A percentile compares a stretch with the other conserved stretches of the same genome.
phyloP scores from a whole-genome alignment of 2,888 invertebrate genomes.

The Athalia circularis region DNA sequence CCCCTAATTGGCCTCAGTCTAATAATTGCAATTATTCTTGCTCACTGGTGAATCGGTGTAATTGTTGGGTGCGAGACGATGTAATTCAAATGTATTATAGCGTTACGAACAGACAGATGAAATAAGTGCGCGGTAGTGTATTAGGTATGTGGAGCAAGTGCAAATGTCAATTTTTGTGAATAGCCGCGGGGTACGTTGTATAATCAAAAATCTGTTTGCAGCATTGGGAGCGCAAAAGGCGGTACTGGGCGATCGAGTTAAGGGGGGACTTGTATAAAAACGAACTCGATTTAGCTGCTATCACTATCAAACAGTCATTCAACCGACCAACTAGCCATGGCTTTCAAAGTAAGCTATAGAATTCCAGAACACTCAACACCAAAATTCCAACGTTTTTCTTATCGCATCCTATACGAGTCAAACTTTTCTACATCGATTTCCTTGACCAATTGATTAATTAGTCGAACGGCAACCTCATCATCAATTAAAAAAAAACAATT shows the following conservation, averaged over 20 bases:
- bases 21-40: too few species aligned
- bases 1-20: too few species aligned
- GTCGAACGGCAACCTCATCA: neutral
- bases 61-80: neutral
- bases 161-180: conserved; percentile 40
- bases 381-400: neutral
- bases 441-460: neutral
- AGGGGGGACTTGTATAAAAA: conserved; percentile 41
- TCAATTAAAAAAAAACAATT: neutral
- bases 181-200: conserved; percentile 39
- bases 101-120: neutral
- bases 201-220: conserved; percentile 8
- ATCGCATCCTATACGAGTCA: too few species aligned
- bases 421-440: too few species aligned
- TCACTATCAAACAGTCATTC: conserved; percentile 43
- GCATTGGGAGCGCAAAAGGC: conserved; percentile 10
- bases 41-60: too few species aligned
- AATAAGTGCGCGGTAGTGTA: conserved; percentile 10
- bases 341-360: conserved; percentile 36
- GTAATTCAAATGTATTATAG: neutral
- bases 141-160: conserved; percentile 39
- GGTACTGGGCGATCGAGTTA: conserved; percentile 7
- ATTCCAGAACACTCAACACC: neutral
- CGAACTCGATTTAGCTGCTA: conserved; percentile 33
- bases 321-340: conserved; percentile 42